Base-by-base conservation (phyloP, 2,113 vertebrate species). In the Salminus brasiliensis region DNA sequence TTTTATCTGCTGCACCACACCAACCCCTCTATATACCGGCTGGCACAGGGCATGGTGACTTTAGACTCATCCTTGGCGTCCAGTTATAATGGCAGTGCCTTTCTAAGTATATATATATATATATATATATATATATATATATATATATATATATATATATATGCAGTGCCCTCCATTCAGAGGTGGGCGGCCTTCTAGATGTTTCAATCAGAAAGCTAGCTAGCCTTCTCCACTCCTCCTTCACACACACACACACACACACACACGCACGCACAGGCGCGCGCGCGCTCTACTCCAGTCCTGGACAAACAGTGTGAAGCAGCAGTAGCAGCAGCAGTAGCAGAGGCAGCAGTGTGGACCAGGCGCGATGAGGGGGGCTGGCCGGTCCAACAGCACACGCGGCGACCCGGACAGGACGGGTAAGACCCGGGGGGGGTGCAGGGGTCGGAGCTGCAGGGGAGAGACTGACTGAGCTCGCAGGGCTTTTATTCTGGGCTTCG, bases 341-440 rank as follows among this genome's bases (percentile, higher is more conserved):
- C 88, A 49, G 86, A 80, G 86, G 80, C 77, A 16, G 10, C 34
- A 41, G 47, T 9, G 52, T 9, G 52, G 66, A 73, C n/a, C 52
- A 43, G 45, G 66, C 36, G 91, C 71, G 88, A 94, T 94, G 93
- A 92, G 93, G 88, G 92, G 91, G 87, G 91, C 89, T 82, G 85
- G 84, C 83, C 82, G 87, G 59, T 18, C 88, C 82, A 90, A 85
- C 85, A 82, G 67, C 76, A 52, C 85, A 15, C 91, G 88, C 25
- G 87, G 88, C 25, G 87, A 74, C 79, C 87, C 75, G 71, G 88
- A 81, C 78, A 78, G 76, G 74, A 68, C 87, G 72, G 93, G 93
- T 94, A 91, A 92, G 92, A 79, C 18, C 41, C 36, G 68, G 47
- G 68, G 47, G n/a, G 30, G 2, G 49, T 10, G 29, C 8, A n/a